A percentile compares a stretch with the other conserved stretches of the same genome.
These are phyloP conservation scores for Solea solea DNA, from an alignment of 2,113 vertebrate species.

Conservation along the genomic window DNA sequence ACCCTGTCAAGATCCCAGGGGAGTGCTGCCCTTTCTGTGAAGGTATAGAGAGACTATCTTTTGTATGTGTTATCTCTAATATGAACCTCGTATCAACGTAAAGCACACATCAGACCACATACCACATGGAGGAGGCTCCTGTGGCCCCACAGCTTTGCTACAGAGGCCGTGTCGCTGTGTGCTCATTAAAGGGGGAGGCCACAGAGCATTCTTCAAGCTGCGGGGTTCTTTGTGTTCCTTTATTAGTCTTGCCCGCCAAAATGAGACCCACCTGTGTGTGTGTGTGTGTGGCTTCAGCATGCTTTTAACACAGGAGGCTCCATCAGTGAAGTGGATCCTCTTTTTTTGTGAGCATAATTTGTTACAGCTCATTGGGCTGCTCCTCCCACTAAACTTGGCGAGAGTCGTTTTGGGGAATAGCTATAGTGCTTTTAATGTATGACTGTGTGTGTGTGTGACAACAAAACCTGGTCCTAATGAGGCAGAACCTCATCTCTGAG, in stretches of 20 bases:
- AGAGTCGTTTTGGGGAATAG: slow-evolving; percentile 15
- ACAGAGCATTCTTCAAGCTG: slow-evolving; percentile 68
- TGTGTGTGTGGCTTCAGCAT: slow-evolving; percentile 37
- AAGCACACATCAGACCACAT: slow-evolving; percentile 25
- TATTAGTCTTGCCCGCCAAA: slow-evolving; percentile 70
- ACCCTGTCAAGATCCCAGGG: slow-evolving; percentile 84
- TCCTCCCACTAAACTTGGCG: slow-evolving; percentile 55
- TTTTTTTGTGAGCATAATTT: slow-evolving; percentile 67
- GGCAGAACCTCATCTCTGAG: too few relatives aligned
- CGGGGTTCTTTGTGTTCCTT: slow-evolving; percentile 74
- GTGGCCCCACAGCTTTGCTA: slow-evolving; percentile 41
- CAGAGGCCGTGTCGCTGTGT: slow-evolving; percentile 56
- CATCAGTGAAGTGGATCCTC: slow-evolving; percentile 68
- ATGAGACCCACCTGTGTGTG: slow-evolving; percentile 75
- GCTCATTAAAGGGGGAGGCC: slow-evolving; percentile 74
- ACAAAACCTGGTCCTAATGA: too few relatives aligned
- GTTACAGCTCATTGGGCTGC: slow-evolving; percentile 72
- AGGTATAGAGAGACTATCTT: slow-evolving; percentile 62
- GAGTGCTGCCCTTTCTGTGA: slow-evolving; percentile 87
- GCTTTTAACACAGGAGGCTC: slow-evolving; percentile 58
- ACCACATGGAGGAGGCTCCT: slow-evolving; percentile 39
- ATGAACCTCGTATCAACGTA: background rate
- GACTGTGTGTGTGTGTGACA: background rate
- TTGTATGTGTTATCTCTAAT: background rate
- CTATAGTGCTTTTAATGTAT: background rate